phyloP scores from a whole-genome alignment of 1,140 invertebrate genomes.

The Drosophila nebulosa region DNA sequence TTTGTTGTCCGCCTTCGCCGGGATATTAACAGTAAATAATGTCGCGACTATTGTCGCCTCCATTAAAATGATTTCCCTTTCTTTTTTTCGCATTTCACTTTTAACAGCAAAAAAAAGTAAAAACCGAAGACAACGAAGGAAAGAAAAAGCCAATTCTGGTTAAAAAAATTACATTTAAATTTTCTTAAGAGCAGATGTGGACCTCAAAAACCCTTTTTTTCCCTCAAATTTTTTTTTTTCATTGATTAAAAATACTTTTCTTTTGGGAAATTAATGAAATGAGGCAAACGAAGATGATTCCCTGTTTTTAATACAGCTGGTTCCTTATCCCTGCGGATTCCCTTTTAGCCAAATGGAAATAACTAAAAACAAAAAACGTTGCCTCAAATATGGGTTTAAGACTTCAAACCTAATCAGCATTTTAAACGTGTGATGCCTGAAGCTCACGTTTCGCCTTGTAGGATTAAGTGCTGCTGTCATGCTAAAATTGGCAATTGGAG shows the following conservation, averaged over 20 bases:
- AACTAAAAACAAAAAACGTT: not conserved
- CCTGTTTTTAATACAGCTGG: not conserved
- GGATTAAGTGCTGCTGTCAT: constrained; percentile 69
- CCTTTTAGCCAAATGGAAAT: not conserved
- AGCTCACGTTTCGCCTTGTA: constrained; percentile 55
- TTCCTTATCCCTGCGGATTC: not conserved
- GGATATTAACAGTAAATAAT: constrained; percentile 72
- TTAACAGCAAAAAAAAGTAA: constrained; percentile 38
- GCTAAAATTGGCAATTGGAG: constrained; percentile 67
- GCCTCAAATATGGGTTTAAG: not conserved
- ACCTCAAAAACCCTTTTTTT: constrained; percentile 12
- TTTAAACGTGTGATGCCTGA: constrained; percentile 27
- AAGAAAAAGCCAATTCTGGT: constrained; percentile 30
- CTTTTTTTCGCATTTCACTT: constrained; percentile 39
- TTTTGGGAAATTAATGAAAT: constrained; percentile 16
- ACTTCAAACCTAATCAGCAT: not conserved
- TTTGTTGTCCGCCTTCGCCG: constrained; percentile 11
- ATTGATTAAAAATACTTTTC: constrained; percentile 14
- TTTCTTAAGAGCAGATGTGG: constrained; percentile 14
- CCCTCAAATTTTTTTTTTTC: not conserved
- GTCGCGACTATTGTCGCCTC: constrained; percentile 58
- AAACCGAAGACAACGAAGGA: constrained; percentile 6
- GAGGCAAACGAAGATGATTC: not conserved
- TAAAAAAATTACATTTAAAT: constrained; percentile 34
- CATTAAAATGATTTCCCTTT: constrained; percentile 32